These are phyloP conservation scores for Hyperoodon ampullatus DNA, from an alignment of 2,113 vertebrate species.

Conservation along the genomic window DNA sequence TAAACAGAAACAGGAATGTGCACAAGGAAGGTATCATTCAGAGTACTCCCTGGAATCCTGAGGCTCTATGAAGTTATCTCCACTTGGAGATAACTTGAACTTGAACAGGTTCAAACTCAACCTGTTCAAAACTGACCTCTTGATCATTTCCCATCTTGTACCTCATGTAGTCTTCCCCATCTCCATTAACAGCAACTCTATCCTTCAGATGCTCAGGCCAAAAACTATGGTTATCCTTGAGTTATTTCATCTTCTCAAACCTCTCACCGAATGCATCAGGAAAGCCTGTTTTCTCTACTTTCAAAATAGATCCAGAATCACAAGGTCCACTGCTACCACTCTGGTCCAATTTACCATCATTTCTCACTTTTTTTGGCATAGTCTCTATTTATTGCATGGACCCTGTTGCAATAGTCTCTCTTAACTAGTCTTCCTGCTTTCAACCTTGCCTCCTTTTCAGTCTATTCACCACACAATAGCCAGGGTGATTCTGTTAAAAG, in stretches of 20 bases:
- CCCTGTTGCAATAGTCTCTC: neutral
- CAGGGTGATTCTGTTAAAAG: constrained; percentile 20
- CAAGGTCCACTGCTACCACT: neutral
- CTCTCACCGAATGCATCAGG: neutral
- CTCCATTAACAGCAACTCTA: neutral
- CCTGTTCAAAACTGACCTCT: neutral
- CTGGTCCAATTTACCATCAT: neutral
- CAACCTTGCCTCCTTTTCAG: constrained; percentile 33
- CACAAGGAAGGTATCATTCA: constrained; percentile 20
- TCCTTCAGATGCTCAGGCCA: neutral
- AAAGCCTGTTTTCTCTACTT: constrained; percentile 27
- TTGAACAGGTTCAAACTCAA: neutral
- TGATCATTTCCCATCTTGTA: neutral
- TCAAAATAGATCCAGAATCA: constrained; percentile 7
- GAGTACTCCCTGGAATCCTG: neutral
- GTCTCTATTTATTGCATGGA: neutral
- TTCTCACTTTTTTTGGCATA: neutral
- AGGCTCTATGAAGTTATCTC: neutral
- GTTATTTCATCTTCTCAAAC: neutral
- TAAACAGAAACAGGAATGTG: neutral
- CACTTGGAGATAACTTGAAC: neutral
- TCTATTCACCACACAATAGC: neutral
- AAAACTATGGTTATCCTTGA: constrained; percentile 4
- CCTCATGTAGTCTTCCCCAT: neutral
- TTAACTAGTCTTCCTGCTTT: constrained; percentile 21